Conservation (phyloP, 2,888 invertebrate genomes). For the Melinaea marsaeus region DNA sequence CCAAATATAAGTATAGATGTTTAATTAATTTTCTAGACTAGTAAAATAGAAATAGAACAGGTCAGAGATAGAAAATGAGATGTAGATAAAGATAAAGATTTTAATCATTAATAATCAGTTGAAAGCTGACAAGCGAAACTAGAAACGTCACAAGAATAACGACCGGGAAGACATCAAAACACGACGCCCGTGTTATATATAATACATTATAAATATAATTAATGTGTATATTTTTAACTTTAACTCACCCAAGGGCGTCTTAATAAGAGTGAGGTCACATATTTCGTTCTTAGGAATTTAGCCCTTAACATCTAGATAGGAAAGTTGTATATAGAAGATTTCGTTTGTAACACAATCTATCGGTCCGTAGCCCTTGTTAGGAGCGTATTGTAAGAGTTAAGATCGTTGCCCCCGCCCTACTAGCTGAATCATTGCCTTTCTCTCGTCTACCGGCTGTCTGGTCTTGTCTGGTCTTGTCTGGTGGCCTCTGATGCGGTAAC, state of each 20-base stretch:
- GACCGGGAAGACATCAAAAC: slow-evolving; percentile 23
- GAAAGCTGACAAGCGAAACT: slow-evolving; percentile 20
- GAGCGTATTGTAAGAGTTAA: slow-evolving; percentile 31
- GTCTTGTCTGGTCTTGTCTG: slow-evolving; percentile 50
- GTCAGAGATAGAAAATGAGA: not conserved
- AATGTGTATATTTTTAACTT: no score
- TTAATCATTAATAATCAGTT: slow-evolving; percentile 19
- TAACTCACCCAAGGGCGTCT: no score
- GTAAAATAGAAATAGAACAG: not conserved
- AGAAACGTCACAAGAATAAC: slow-evolving; percentile 20
- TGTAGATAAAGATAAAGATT: not conserved
- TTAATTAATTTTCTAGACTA: no score
- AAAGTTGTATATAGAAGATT: not conserved
- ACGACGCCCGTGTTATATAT: slow-evolving; percentile 9
- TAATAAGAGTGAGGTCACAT: no score
- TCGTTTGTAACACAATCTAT: not conserved
- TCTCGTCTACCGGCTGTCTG: slow-evolving; percentile 64
- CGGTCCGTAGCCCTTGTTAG: slow-evolving; percentile 6
- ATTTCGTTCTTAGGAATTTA: not conserved
- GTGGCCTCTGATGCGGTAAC: slow-evolving; percentile 23
- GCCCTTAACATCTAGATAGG: not conserved
- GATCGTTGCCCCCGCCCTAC: slow-evolving; percentile 46
- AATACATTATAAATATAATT: no score
- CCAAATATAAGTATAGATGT: no score
- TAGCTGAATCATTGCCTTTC: slow-evolving; percentile 57